Conservation (phyloP, 1,140 invertebrate species). For the Maconellicoccus hirsutus region DNA sequence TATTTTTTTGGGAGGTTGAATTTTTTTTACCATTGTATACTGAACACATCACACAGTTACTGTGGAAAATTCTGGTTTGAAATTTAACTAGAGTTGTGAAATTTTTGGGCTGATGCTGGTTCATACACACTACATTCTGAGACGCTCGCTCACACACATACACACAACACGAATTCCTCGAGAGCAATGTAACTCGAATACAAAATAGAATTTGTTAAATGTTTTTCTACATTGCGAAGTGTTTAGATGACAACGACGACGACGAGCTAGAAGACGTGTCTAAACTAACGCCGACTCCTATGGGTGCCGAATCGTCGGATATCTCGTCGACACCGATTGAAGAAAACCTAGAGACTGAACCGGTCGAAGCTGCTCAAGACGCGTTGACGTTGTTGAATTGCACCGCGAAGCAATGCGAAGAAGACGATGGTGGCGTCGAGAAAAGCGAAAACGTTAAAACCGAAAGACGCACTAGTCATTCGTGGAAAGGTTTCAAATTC, state of each 20-base stretch:
- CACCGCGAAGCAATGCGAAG: no score
- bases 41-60: constrained; percentile 20
- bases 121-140: no score
- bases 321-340: constrained; percentile 31
- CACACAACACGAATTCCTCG: no score
- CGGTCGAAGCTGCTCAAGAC: constrained; percentile 32
- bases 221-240: constrained; percentile 28
- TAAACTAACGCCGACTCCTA: constrained; percentile 30
- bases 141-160: no score
- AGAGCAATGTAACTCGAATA: no score
- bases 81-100: no score
- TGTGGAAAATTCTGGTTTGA: not conserved
- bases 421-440: not conserved
- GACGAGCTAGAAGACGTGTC: constrained; percentile 33
- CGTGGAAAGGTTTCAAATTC: constrained; percentile 51
- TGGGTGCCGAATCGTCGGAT: constrained; percentile 32
- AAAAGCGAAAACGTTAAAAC: not conserved
- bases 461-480: constrained; percentile 28
- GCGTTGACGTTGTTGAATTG: constrained; percentile 26
- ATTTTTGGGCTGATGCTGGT: no score
- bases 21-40: not conserved
- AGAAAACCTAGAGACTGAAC: constrained; percentile 11
- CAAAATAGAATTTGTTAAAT: not conserved
- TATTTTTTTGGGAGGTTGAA: not conserved
- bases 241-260: constrained; percentile 29